Percentiles rank a stretch among this genome's conserved stretches.
Evolutionary conservation across 2,888 invertebrate genomes (phyloP).

Genomic region (Crioceris asparagi): DNA sequence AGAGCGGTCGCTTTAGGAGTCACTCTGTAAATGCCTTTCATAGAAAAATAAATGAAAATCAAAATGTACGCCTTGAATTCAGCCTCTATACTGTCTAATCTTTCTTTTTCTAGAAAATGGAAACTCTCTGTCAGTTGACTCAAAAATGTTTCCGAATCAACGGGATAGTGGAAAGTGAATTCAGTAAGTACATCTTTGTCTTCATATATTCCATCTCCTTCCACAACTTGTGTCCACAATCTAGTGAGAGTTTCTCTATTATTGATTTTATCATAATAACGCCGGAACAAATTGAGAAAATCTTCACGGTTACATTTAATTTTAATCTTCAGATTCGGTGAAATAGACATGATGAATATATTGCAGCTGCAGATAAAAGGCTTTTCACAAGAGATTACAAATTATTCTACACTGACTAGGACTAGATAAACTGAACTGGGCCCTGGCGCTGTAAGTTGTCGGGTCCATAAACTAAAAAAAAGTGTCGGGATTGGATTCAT

Average conservation of each 20-base stretch:
- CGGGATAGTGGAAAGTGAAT: conserved; percentile 22
- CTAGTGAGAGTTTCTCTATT: conserved; percentile 14
- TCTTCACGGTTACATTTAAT: too few relatives aligned
- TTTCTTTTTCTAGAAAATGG: conserved; percentile 16
- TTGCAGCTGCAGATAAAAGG: too few relatives aligned
- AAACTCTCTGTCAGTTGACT: conserved; percentile 18
- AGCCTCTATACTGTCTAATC: conserved; percentile 19
- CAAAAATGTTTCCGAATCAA: conserved; percentile 21
- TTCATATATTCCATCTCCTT: conserved; percentile 14
- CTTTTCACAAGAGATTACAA: too few relatives aligned
- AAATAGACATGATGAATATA: too few relatives aligned
- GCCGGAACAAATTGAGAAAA: too few relatives aligned
- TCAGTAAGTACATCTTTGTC: conserved; percentile 18
- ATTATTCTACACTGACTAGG: too few relatives aligned
- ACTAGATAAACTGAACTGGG: too few relatives aligned
- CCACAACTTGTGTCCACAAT: conserved; percentile 19
- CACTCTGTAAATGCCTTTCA: conserved; percentile 13
- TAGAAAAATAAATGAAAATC: conserved; percentile 22
- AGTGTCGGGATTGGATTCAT: too few relatives aligned
- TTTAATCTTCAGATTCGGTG: too few relatives aligned
- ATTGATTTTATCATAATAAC: conserved; percentile 18
- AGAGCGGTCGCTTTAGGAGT: conserved; percentile 15
- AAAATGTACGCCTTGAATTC: conserved; percentile 20
- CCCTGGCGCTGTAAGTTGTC: too few relatives aligned
- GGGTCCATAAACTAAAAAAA: too few relatives aligned